Evolutionary conservation across 1,140 invertebrate genomes (phyloP).

Genomic region (Macrosteles quadrilineatus): DNA sequence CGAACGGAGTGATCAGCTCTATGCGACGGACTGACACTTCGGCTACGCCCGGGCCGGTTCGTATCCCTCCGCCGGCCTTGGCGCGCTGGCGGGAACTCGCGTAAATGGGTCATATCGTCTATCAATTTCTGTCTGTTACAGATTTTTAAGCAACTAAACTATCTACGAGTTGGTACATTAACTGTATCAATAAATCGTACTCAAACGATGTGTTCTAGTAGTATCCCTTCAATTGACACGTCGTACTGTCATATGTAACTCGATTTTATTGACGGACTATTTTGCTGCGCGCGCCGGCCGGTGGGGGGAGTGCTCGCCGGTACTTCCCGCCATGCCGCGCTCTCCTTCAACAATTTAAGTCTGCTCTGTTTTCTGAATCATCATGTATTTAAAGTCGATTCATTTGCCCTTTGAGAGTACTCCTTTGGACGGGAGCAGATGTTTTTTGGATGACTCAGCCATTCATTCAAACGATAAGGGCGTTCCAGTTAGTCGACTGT

Average conservation of each 20-base stretch:
- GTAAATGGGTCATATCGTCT: constrained; percentile 25
- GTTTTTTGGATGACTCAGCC: not conserved
- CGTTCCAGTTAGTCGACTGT: no score
- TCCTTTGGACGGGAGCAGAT: not conserved
- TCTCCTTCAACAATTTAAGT: constrained; percentile 9
- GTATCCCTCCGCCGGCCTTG: constrained; percentile 18
- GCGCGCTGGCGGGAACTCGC: constrained; percentile 15
- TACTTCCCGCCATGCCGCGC: not conserved
- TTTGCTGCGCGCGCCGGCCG: constrained; percentile 14
- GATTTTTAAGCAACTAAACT: no score
- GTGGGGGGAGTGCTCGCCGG: not conserved
- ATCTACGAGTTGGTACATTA: no score
- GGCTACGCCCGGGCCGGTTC: constrained; percentile 7
- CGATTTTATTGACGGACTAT: constrained; percentile 1
- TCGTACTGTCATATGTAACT: not conserved
- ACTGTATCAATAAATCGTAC: no score
- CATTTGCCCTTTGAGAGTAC: constrained; percentile 3
- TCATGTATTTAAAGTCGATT: constrained; percentile 15
- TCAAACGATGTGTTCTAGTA: no score
- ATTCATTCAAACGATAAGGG: constrained; percentile 14
- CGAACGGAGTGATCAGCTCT: no score
- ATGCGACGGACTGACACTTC: constrained; percentile 11
- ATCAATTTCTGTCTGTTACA: not conserved
- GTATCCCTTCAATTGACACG: not conserved
- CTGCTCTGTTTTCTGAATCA: constrained; percentile 13